Evolutionary conservation across 2,113 vertebrate species (phyloP), one percentile per base, ranked within the genome.

Genomic region (Miniopterus natalensis): DNA sequence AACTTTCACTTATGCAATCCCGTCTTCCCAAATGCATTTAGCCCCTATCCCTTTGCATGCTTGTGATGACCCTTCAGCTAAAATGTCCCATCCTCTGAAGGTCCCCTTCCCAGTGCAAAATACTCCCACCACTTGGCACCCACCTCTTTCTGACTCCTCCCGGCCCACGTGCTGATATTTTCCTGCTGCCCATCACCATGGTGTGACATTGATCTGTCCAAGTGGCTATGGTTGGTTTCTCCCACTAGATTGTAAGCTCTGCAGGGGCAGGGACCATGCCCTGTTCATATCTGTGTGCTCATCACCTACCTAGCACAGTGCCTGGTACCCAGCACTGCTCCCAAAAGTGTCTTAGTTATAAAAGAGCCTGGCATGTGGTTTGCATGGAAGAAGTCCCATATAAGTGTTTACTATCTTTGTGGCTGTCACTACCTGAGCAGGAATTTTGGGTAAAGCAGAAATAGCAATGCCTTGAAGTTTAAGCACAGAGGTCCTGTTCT

Each of bases 341-440:
- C 13, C 15, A 51, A 8, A 59, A 17, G 29, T 1, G 2, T 2
- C 42, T 2, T 1, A 27, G 25, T 12, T 15, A 0, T 42, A 7
- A 45, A 40, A 0, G 7, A 51, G 31, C 61, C 66, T 2, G 0
- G 74, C 49, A 21, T 3, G 7, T 6, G 23, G 51, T 42, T 17
- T 11, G 57, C 29, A 10, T 0, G 0, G 25, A 47, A 25, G 40
- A 40, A 14, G 57, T 1, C 2, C 27, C 1, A 0, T 11, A 5
- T 53, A 31, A 25, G 29, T 6, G 4, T 40, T 27, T 10, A 68
- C 40, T 45, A 0, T n/a, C 6, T 59, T 20, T 2, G 51, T 40
- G 88, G 51, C 51, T 20, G 2, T n/a, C 10, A 8, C 29, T 13
- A 21, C 29, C 88, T 15, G 11, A 23, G 18, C 3, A 0, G 71